A percentile compares a stretch with the other conserved stretches of the same genome.
Conservation (phyloP, 2,797 vertebrate genomes). For the Aeoliscus strigatus region DNA sequence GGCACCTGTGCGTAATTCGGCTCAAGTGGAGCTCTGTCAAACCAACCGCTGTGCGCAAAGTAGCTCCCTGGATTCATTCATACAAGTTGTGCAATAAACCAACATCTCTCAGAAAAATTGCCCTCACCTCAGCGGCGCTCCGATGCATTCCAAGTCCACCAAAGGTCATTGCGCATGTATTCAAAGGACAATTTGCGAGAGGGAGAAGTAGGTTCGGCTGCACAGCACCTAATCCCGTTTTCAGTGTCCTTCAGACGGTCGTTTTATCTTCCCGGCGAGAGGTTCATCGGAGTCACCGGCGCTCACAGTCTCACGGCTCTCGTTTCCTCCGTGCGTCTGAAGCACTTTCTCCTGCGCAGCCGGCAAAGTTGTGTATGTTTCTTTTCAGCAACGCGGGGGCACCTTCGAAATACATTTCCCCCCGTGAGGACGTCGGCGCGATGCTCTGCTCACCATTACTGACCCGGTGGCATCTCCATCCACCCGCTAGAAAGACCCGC, state of each 20-base stretch:
- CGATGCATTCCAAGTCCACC: slow-evolving; percentile 59
- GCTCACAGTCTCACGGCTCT: slow-evolving; percentile 33
- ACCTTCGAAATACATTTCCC: slow-evolving; percentile 2
- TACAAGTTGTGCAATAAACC: slow-evolving; percentile 14
- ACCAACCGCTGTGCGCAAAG: background rate
- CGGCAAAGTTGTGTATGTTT: slow-evolving; percentile 46
- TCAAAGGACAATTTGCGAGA: slow-evolving; percentile 45
- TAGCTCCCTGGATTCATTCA: background rate
- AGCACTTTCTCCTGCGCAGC: slow-evolving; percentile 47
- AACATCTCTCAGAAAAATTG: background rate
- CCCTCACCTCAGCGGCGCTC: slow-evolving; percentile 59
- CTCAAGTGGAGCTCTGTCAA: background rate
- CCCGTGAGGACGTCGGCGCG: slow-evolving; percentile 5
- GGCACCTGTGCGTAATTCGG: slow-evolving; percentile 30
- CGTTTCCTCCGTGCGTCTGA: slow-evolving; percentile 20
- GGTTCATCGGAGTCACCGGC: slow-evolving; percentile 37
- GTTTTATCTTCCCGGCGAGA: slow-evolving; percentile 60
- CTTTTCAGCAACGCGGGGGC: slow-evolving; percentile 15
- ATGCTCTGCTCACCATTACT: slow-evolving; percentile 23
- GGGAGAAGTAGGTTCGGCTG: slow-evolving; percentile 49
- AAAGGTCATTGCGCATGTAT: slow-evolving; percentile 65
- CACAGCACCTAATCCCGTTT: slow-evolving; percentile 62
- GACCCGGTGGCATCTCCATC: slow-evolving; percentile 50
- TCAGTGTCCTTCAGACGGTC: slow-evolving; percentile 63
- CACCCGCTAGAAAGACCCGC: slow-evolving; percentile 34